Evolutionary conservation across 2,888 invertebrate species (phyloP).

Genomic region (Coremacera marginata): DNA sequence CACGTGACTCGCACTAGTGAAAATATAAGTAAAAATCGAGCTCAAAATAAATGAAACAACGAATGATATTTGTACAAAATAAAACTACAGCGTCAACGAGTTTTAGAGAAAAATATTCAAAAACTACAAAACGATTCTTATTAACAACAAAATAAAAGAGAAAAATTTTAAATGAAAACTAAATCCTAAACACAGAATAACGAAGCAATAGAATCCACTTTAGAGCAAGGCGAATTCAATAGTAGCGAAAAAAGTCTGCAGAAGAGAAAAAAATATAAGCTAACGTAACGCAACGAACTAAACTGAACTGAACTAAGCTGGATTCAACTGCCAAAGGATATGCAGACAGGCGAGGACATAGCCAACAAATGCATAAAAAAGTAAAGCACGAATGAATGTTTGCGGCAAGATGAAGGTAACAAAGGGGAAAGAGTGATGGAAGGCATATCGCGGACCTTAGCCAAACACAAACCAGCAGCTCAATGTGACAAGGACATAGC

Average conservation of each 20-base stretch:
- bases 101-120: neutral
- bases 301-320: neutral
- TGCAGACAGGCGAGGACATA: neutral
- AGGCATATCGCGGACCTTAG: neutral
- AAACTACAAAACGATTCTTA: neutral
- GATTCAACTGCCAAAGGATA: neutral
- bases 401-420: neutral
- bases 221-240: neutral
- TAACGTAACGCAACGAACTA: constrained; percentile 8
- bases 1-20: neutral
- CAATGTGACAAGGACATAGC: neutral
- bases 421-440: neutral
- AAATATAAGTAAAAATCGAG: neutral
- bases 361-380: neutral
- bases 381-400: neutral
- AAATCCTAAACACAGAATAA: neutral
- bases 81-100: neutral
- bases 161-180: neutral
- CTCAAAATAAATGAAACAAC: neutral
- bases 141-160: neutral
- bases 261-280: neutral
- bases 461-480: neutral
- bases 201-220: neutral
- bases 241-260: neutral
- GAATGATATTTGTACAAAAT: neutral